Evolutionary conservation across 2,888 invertebrate genomes (phyloP).

Genomic region (Oscheius myriophilus): DNA sequence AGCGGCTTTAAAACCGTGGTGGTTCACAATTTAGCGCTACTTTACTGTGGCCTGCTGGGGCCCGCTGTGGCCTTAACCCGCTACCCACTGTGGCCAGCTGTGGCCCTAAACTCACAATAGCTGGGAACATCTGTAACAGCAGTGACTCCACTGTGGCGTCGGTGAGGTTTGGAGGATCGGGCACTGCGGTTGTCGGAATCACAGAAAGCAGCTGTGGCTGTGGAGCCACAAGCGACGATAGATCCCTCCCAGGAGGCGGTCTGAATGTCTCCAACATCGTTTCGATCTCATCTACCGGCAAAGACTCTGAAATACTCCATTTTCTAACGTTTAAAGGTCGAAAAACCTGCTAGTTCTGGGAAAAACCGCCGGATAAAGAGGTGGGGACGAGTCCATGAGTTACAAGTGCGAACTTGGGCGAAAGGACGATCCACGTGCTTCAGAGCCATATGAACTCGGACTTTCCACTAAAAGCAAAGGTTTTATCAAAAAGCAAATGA

Average conservation of each 20-base stretch:
- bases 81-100: too few species aligned
- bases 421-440: conserved; percentile 13
- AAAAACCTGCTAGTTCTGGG: conserved; percentile 21
- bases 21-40: too few species aligned
- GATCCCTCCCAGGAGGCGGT: conserved; percentile 2
- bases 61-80: too few species aligned
- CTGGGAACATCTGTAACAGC: conserved; percentile 29
- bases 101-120: conserved; percentile 20
- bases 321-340: not conserved
- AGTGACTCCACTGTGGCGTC: conserved; percentile 28
- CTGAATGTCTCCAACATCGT: conserved; percentile 18
- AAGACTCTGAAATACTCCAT: not conserved
- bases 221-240: not conserved
- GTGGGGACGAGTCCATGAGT: conserved; percentile 22
- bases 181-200: conserved; percentile 2
- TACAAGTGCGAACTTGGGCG: conserved; percentile 2
- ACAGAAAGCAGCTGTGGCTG: conserved; percentile 4
- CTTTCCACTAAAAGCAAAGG: conserved; percentile 22
- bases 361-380: conserved; percentile 18
- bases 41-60: too few species aligned
- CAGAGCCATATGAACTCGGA: conserved; percentile 22
- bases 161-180: conserved; percentile 11
- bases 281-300: conserved; percentile 28
- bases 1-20: too few species aligned
- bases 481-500: not conserved